Percentiles rank a stretch among this genome's conserved stretches.
These are phyloP conservation scores for Centroberyx gerrardi DNA, from an alignment of 2,797 vertebrate species.

Conservation along the genomic window DNA sequence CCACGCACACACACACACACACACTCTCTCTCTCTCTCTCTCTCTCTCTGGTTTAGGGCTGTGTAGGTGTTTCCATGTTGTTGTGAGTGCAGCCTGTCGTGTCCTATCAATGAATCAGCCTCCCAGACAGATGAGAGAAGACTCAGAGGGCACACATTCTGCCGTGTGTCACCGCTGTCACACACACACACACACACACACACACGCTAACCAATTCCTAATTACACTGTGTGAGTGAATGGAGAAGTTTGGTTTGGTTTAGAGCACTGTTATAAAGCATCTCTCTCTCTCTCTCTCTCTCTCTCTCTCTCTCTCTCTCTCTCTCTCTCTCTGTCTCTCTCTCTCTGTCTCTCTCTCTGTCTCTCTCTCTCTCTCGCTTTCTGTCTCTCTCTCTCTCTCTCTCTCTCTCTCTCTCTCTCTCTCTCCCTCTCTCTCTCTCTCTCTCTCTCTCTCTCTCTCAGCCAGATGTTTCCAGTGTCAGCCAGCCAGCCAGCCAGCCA, in stretches of 20 bases:
- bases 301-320: no score
- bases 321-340: no score
- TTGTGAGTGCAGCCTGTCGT: not conserved
- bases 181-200: not conserved
- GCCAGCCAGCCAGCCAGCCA: not conserved
- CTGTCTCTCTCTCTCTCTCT: no score
- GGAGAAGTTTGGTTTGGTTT: not conserved
- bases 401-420: no score
- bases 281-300: no score
- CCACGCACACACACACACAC: slow-evolving; percentile 1
- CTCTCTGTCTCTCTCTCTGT: not conserved
- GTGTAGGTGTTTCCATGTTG: slow-evolving; percentile 8
- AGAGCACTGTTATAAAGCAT: no score
- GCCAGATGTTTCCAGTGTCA: slow-evolving; percentile 26
- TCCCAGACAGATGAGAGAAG: not conserved
- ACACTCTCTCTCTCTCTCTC: not conserved
- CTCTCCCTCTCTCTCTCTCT: no score
- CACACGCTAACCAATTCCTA: not conserved
- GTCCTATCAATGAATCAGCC: not conserved
- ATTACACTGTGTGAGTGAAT: no score
- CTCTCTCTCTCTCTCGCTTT: no score
- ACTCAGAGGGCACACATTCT: not conserved
- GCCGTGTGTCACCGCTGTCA: not conserved
- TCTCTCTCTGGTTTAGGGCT: not conserved
- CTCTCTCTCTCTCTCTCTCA: not conserved